These are phyloP conservation scores for Pentamera pediparva DNA, from an alignment of 53 echinoderm and acorn worm genomes.

Conservation along the genomic window DNA sequence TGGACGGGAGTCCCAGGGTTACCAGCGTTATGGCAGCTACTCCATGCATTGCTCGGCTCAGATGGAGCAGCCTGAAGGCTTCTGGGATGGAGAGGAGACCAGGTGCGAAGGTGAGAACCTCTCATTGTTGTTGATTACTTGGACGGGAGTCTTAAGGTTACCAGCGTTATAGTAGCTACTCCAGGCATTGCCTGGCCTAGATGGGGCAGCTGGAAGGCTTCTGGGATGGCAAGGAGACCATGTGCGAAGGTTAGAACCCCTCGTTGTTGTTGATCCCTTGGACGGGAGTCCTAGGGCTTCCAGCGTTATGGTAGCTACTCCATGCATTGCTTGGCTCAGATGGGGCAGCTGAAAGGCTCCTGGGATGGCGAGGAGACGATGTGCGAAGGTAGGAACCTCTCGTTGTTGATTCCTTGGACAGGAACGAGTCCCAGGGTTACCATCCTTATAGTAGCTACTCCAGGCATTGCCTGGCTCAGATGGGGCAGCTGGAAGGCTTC, in stretches of 20 bases:
- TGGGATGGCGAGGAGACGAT: conserved; percentile 48
- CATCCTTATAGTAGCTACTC: conserved; percentile 31
- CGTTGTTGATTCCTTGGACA: too few species aligned
- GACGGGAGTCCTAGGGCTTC: too few species aligned
- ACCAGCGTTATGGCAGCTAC: conserved; percentile 31
- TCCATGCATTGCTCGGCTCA: conserved; percentile 35
- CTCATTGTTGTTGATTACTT: too few species aligned
- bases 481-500: conserved; percentile 38
- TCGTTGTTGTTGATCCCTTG: too few species aligned
- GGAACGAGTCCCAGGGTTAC: too few species aligned
- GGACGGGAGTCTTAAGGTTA: too few species aligned
- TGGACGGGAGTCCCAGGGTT: too few species aligned
- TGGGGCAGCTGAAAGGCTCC: conserved; percentile 37
- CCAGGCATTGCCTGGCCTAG: conserved; percentile 36
- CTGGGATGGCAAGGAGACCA: conserved; percentile 50
- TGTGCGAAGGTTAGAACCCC: conserved; percentile 53
- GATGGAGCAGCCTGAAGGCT: conserved; percentile 30
- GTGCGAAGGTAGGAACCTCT: conserved; percentile 57
- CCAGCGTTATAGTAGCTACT: too few species aligned
- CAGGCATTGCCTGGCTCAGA: conserved; percentile 33
- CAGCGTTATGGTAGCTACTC: conserved; percentile 33
- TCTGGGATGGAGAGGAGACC: conserved; percentile 51
- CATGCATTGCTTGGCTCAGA: conserved; percentile 31
- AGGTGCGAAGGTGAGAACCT: conserved; percentile 51
- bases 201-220: conserved; percentile 34